Conservation (phyloP, 30 jellyfish, hydroid and myxozoan genomes). For the Hydractinia echinata region DNA sequence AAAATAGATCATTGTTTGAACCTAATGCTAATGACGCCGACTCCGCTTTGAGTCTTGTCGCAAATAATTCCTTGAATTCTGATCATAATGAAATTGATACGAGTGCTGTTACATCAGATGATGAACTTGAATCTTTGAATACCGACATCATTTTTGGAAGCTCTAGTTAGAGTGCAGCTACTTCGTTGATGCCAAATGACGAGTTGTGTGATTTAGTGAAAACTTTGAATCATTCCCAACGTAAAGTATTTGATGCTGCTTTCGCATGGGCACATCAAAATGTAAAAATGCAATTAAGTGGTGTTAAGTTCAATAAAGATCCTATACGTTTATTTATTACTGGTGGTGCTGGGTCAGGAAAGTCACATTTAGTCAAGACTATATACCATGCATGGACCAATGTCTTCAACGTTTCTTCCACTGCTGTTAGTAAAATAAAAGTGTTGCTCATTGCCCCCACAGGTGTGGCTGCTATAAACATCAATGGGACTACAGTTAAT, state of each 20-base stretch:
- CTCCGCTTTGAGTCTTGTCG: background rate
- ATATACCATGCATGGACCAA: slow-evolving; percentile 1
- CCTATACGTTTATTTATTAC: slow-evolving; percentile 13
- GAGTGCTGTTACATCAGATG: no score
- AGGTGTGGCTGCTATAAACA: slow-evolving; percentile 14
- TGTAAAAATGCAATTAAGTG: background rate
- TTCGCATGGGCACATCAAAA: background rate
- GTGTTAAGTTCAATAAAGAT: background rate
- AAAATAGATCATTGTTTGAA: background rate
- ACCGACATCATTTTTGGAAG: no score
- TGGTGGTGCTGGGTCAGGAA: slow-evolving; percentile 31
- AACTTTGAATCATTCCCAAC: background rate
- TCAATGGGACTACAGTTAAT: slow-evolving; percentile 21
- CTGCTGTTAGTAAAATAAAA: background rate
- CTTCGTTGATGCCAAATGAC: background rate
- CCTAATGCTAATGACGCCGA: background rate
- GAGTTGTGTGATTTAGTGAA: slow-evolving; percentile 1
- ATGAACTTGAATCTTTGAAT: no score
- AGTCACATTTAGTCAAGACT: background rate
- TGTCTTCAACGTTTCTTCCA: slow-evolving; percentile 7
- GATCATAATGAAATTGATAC: no score
- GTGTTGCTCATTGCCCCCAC: slow-evolving; percentile 15
- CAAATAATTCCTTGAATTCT: no score
- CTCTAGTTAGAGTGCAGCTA: background rate
- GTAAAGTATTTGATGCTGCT: slow-evolving; percentile 7